Base-by-base conservation (phyloP, 2,888 invertebrate genomes). In the Catocala fraxini region DNA sequence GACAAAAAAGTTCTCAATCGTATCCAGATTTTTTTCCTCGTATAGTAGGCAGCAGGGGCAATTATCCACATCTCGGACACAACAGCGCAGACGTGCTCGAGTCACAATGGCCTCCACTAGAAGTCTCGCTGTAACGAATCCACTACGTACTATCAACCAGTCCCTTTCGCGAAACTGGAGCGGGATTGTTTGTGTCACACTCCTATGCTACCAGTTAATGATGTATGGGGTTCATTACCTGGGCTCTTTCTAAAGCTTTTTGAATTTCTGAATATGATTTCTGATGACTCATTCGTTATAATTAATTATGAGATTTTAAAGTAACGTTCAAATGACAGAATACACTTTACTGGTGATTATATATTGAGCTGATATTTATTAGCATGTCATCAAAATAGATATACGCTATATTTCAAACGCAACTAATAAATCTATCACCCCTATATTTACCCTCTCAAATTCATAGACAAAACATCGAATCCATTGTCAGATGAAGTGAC, bases 51-150 rank as follows among this genome's bases (percentile, higher is more conserved):
- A 81, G 85, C 85, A 80, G 89, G 88, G 92, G 93, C 93, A 93
- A 94, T 94, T 94, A 93, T 89, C 89, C 88, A 88, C 89, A 90
- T 90, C 92, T 92, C 90, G 93, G 93, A 93, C 93, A 92, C 91
- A 91, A 92, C 91, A 85, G 89, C 88, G 88, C 89, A 90, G 90
- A 90, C 91, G 91, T 89, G 84, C 91, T 92, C 88, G 81, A 89
- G 79, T 88, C 93, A 93, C 93, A 93, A 93, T 93, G 87, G 91
- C 82, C 77, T 80, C 84, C 91, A 86, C 93, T 93, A 90, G 89
- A 92, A 89, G 86, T 86, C 85, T 83, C 89, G 87, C 89, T 88
- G 91, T 93, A 93, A 93, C 93, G 93, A 93, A 92, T 92, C 90
- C 91, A 89, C 91, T 89, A 90, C 79, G 86, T 87, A 88, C 89